A percentile compares a stretch with the other conserved stretches of the same genome.
These are phyloP conservation scores for Scaptomyza pallida DNA, from an alignment of 1,140 invertebrate genomes.

Conservation along the genomic window DNA sequence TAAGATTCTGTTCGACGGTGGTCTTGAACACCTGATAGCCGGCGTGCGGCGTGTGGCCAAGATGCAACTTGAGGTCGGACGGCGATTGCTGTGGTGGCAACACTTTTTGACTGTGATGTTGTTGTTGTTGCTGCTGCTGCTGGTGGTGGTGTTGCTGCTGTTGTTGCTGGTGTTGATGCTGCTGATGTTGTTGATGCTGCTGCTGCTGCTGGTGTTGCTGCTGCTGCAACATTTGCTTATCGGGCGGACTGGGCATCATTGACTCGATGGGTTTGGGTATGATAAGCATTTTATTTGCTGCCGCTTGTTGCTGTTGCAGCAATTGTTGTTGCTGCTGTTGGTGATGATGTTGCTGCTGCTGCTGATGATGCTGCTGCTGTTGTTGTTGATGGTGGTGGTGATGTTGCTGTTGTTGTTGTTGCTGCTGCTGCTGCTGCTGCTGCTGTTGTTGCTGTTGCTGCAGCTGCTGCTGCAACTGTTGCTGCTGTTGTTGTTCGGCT, in stretches of 20 bases:
- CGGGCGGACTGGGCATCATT: slow-evolving; percentile 85
- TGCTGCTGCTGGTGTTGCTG: background rate
- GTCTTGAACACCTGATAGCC: slow-evolving; percentile 89
- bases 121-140: slow-evolving; percentile 9
- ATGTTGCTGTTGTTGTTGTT: slow-evolving; percentile 63
- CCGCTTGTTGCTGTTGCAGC: slow-evolving; percentile 31
- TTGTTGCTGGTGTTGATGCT: slow-evolving; percentile 49
- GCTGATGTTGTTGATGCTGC: background rate
- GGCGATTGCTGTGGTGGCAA: slow-evolving; percentile 77
- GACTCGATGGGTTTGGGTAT: slow-evolving; percentile 87
- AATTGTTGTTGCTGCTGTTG: slow-evolving; percentile 54
- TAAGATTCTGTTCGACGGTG: slow-evolving; percentile 90
- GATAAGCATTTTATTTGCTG: slow-evolving; percentile 85
- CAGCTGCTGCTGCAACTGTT: slow-evolving; percentile 57
- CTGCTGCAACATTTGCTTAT: slow-evolving; percentile 71
- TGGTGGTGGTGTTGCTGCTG: slow-evolving; percentile 27
- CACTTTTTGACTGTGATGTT: slow-evolving; percentile 47
- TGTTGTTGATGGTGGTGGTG: slow-evolving; percentile 60
- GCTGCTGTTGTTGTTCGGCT: slow-evolving; percentile 55
- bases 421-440: slow-evolving; percentile 24
- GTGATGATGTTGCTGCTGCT: slow-evolving; percentile 40
- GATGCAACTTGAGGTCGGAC: slow-evolving; percentile 77
- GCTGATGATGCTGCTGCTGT: slow-evolving; percentile 41
- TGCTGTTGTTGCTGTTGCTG: slow-evolving; percentile 24
- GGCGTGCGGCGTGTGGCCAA: slow-evolving; percentile 53